A percentile compares a stretch with the other conserved stretches of the same genome.
phyloP scores from a whole-genome alignment of 2,797 vertebrate genomes.

The Takifugu ocellatus region DNA sequence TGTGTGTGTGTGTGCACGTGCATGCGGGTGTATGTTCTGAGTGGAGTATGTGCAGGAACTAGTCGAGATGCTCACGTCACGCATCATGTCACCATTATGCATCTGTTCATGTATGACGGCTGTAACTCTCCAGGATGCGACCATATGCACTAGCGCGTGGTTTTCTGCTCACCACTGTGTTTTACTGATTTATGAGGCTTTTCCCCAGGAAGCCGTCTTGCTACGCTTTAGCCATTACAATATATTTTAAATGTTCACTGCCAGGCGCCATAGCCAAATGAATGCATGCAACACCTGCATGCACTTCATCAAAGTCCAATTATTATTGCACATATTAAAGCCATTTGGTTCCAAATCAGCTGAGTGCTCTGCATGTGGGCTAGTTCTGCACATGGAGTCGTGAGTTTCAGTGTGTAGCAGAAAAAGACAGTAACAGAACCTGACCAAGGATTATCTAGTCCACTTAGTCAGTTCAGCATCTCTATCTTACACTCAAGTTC shows the following conservation, averaged over 20 bases:
- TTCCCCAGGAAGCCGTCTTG: slow-evolving; percentile 15
- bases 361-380: too few species aligned
- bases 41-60: slow-evolving; percentile 14
- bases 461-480: too few species aligned
- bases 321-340: too few species aligned
- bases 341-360: too few species aligned
- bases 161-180: slow-evolving; percentile 12
- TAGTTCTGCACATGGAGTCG: too few species aligned
- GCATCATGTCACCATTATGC: slow-evolving; percentile 23
- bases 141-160: slow-evolving; percentile 24
- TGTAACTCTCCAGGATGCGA: slow-evolving; percentile 22
- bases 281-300: too few species aligned
- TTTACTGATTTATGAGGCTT: slow-evolving; percentile 55
- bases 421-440: too few species aligned
- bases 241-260: background rate
- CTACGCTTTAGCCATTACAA: slow-evolving; percentile 13
- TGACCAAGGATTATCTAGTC: too few species aligned
- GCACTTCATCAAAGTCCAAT: too few species aligned
- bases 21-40: background rate
- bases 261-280: too few species aligned
- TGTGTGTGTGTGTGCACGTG: background rate
- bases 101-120: slow-evolving; percentile 24
- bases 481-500: too few species aligned
- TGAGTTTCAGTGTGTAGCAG: too few species aligned
- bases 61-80: slow-evolving; percentile 25